Base-by-base conservation (phyloP, 2,797 vertebrate genomes). In the Gallinago solitaria region DNA sequence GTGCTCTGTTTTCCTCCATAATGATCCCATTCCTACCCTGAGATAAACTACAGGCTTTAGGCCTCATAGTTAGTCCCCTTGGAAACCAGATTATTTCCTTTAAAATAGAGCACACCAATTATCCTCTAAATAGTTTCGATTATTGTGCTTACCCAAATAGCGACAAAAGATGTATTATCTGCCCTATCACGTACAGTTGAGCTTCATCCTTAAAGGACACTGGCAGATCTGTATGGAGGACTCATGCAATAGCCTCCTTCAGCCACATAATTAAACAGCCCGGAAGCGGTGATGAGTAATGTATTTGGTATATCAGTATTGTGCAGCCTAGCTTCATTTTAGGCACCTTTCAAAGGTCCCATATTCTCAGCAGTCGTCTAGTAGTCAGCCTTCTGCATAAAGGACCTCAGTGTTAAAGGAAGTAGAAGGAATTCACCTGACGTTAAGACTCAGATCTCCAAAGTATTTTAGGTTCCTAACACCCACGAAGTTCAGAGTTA, bases 81-180 rank as follows among this genome's bases (percentile, higher is more conserved):
- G 90, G 90, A 95, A 97, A 95, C 91, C 69, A 86, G 85, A 96
- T 96, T 91, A 94, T 83, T 96, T 89, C 77, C 76, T 96, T 35
- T 89, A 90, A 96, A 95, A 87, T 28, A 95, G 71, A 96, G 81
- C 28, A 39, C 92, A 92, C 90, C 94, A 97, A 96, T 96, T 93
- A 89, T 92, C 60, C 77, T 68, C 83, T 83, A 92, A 96, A 96
- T 76, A 92, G 82, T 89, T 94, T 91, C 5, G 0, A 93, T 96
- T 80, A 93, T 89, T 95, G 90, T 95, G 65, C 96, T 95, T 95
- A 71, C 83, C 83, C 88, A 78, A 91, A 89, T 45, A 75, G 93
- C 88, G 92, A 97, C 96, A 96, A 93, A 97, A 95, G 96, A 90
- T 93, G 71, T 48, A 85, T 96, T 97, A 93, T 96, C 64, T 68